Base-by-base conservation (phyloP, 1,140 invertebrate species). In the Sitobion miscanthi region DNA sequence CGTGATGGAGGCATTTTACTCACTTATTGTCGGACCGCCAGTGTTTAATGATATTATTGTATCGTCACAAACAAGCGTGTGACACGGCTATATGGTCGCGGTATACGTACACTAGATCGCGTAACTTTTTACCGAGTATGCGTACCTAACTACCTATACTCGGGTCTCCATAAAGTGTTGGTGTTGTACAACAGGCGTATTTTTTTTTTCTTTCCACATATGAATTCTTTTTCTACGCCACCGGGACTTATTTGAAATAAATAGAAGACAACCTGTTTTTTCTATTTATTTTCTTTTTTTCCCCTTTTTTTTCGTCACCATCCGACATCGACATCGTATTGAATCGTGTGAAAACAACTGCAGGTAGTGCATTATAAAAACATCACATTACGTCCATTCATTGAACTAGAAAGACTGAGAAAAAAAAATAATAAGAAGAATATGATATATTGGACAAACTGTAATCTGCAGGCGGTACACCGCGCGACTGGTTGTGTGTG, bases 241-340 rank as follows among this genome's bases (percentile, higher is more conserved):
- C 23, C 30, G 17, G 35, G 85, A 87, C 42, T 30, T 87, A 89
- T 89, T 89, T 45, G 87, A 89, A 89, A 89, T 49, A 30, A 57
- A 90, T 77, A 57, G 35, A 49, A n/a, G 23, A 57, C 4, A 45
- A 90, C 88, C 88, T 57, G 35, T 90, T 90, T 25, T 88, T 88
- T 47, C 45, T 47, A 25, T 87, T 87, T 87, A 1, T 87, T 87
- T 77, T 77, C 30, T 77, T 90, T 90, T 25, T 54, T 87, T 35
- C 14, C 30, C 11, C 1, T 49, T 87, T 87, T 38, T 85, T 87
- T 87, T 89, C 25, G 52, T 57, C 35, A 57, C 35, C 38, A 54
- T 57, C 52, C 47, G 20, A 57, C 88, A 25, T 38, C 38, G 1
- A 57, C 88, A 25, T 38, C 38, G 9, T 20, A 90, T 6, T 90